Percentiles rank a stretch among this genome's conserved stretches.
phyloP scores from a whole-genome alignment of 2,113 vertebrate genomes.

The Plotosus lineatus region DNA sequence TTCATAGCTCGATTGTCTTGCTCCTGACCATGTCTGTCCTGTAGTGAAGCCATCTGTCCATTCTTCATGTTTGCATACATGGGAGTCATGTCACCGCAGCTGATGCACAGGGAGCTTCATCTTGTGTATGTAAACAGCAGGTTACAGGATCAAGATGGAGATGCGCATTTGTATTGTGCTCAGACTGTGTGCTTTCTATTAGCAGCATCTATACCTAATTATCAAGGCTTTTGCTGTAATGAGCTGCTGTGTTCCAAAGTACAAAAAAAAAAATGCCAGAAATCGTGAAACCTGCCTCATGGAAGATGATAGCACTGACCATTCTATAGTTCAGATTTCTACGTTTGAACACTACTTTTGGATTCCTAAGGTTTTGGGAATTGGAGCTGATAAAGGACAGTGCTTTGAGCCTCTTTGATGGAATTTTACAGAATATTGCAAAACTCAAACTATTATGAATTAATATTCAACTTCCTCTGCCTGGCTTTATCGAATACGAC shows the following conservation, averaged over 20 bases:
- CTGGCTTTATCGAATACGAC: neutral
- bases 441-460: neutral
- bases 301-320: neutral
- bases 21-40: slow-evolving; percentile 12
- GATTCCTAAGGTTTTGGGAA: neutral
- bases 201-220: neutral
- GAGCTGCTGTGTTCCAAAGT: neutral
- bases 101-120: slow-evolving; percentile 23
- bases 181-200: slow-evolving; percentile 16
- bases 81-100: neutral
- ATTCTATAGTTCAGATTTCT: neutral
- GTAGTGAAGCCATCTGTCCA: slow-evolving; percentile 12
- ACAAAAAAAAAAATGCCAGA: neutral
- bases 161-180: slow-evolving; percentile 26
- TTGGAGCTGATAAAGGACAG: neutral
- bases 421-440: neutral
- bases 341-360: neutral
- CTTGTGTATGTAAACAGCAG: slow-evolving; percentile 26
- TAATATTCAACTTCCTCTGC: neutral
- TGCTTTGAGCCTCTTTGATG: neutral
- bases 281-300: neutral
- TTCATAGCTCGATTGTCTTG: neutral
- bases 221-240: neutral
- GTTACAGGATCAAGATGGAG: slow-evolving; percentile 29
- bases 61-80: neutral